Percentiles rank a stretch among this genome's conserved stretches.
These are phyloP conservation scores for Brachionus paranguensis DNA, from an alignment of 1,140 invertebrate species.

Conservation along the genomic window DNA sequence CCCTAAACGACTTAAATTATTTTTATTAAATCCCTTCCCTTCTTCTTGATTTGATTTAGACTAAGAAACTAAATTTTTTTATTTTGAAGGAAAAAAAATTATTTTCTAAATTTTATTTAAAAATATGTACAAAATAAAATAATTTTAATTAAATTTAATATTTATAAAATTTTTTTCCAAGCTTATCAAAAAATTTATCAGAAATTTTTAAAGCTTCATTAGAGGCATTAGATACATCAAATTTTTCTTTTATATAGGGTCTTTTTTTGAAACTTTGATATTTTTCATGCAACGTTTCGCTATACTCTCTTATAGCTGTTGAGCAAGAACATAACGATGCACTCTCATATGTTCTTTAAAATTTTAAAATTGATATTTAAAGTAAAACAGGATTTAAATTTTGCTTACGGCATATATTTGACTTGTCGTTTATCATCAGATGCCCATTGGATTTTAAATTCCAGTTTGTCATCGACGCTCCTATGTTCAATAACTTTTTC, in stretches of 20 bases:
- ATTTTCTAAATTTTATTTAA: too few relatives aligned
- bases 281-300: neutral
- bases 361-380: neutral
- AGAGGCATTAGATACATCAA: neutral
- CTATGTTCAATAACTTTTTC: neutral
- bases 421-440: neutral
- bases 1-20: too few relatives aligned
- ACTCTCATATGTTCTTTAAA: neutral
- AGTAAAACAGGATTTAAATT: neutral
- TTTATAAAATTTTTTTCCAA: neutral
- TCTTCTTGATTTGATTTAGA: too few relatives aligned
- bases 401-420: neutral
- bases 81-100: too few relatives aligned
- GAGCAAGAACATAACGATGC: neutral
- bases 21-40: too few relatives aligned
- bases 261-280: neutral
- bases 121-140: too few relatives aligned
- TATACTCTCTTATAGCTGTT: neutral
- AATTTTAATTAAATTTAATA: neutral
- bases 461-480: neutral
- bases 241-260: neutral
- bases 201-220: neutral
- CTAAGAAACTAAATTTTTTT: too few relatives aligned
- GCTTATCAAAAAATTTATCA: neutral
- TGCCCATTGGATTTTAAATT: neutral